phyloP scores from a whole-genome alignment of 2,113 vertebrate genomes.

The Lates calcarifer region DNA sequence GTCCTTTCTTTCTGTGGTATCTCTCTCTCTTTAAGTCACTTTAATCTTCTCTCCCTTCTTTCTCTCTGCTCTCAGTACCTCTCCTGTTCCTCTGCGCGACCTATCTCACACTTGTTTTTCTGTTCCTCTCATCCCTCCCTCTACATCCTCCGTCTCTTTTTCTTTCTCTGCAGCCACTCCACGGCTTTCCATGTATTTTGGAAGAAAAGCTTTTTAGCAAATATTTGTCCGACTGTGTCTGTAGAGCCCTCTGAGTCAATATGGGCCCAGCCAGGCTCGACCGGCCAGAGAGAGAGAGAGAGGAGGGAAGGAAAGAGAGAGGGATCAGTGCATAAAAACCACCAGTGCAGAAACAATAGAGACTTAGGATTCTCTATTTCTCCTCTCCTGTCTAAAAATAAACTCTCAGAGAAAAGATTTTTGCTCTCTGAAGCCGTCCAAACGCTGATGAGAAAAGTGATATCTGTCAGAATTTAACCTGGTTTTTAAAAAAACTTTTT shows the following conservation, averaged over 20 bases:
- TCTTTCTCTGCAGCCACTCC: conserved; percentile 64
- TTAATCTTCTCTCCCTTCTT: conserved; percentile 24
- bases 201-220: conserved; percentile 84
- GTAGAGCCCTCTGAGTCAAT: conserved; percentile 79
- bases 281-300: conserved; percentile 20
- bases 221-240: conserved; percentile 83
- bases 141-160: conserved; percentile 40
- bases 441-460: background rate
- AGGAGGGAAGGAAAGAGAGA: background rate
- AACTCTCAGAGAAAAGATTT: conserved; percentile 6
- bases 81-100: background rate
- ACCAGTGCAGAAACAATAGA: conserved; percentile 78
- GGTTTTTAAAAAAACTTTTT: background rate
- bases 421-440: background rate
- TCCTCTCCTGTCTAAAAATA: conserved; percentile 38
- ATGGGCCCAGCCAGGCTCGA: conserved; percentile 67
- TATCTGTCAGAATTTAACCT: background rate
- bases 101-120: conserved; percentile 19
- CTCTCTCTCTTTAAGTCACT: conserved; percentile 22
- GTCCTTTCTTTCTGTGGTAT: background rate
- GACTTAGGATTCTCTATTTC: conserved; percentile 53
- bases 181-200: conserved; percentile 75
- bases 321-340: conserved; percentile 74
- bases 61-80: background rate
- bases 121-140: conserved; percentile 42